These are phyloP conservation scores for Triplophysa yarkandensis DNA, from an alignment of 2,797 vertebrate species.

Conservation along the genomic window DNA sequence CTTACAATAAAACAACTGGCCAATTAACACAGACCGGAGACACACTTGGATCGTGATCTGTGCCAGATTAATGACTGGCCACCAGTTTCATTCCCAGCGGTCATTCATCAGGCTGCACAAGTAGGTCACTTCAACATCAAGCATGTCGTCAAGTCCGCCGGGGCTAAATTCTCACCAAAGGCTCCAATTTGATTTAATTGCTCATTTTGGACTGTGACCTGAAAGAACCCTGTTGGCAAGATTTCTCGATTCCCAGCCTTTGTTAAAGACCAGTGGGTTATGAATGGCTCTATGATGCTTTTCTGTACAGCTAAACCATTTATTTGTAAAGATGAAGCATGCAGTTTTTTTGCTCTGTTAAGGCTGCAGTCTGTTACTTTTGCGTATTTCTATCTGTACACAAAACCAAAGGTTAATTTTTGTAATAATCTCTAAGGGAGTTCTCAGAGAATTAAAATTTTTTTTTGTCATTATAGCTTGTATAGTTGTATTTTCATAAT, in stretches of 20 bases:
- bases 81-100: constrained; percentile 80
- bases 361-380: no score
- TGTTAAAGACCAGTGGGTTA: constrained; percentile 15
- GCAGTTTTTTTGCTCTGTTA: not conserved
- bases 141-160: constrained; percentile 71
- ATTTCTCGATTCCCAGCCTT: constrained; percentile 72
- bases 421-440: no score
- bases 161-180: constrained; percentile 73
- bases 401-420: no score
- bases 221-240: constrained; percentile 69
- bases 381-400: not conserved
- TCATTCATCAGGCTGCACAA: constrained; percentile 94
- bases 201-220: constrained; percentile 76
- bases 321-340: not conserved
- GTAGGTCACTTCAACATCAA: constrained; percentile 86
- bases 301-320: constrained; percentile 6
- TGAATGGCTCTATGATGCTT: not conserved
- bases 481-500: no score
- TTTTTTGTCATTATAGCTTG: no score
- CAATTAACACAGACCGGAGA: constrained; percentile 78
- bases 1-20: constrained; percentile 77
- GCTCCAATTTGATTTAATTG: constrained; percentile 90
- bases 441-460: no score
- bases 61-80: constrained; percentile 83
- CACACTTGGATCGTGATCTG: constrained; percentile 86